Evolutionary conservation across 2,113 vertebrate genomes (phyloP).

Genomic region (Ranitomeya imitator): DNA sequence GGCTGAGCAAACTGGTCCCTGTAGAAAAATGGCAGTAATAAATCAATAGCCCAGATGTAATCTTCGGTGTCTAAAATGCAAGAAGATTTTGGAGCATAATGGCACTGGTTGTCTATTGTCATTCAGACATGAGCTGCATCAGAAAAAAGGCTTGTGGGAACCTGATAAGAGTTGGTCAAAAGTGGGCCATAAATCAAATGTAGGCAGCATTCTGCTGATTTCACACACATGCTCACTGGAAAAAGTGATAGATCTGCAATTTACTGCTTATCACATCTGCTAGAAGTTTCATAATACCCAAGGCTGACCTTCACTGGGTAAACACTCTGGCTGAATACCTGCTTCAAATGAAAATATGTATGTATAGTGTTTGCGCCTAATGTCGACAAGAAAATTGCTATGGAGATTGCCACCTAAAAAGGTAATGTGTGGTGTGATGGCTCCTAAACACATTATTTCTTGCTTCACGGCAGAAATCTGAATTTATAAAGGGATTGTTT

Average conservation of each 20-base stretch:
- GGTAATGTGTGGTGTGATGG: background rate
- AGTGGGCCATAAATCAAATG: conserved; percentile 92
- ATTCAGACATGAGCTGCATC: conserved; percentile 90
- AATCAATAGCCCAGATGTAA: conserved; percentile 97
- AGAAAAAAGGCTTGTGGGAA: conserved; percentile 88
- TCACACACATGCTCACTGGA: conserved; percentile 72
- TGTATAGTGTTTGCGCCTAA: conserved; percentile 59
- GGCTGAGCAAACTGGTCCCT: conserved; percentile 80
- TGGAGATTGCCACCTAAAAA: conserved; percentile 38
- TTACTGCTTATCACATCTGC: conserved; percentile 88
- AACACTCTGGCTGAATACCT: conserved; percentile 73
- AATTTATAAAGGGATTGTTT: conserved; percentile 6
- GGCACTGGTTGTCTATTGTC: conserved; percentile 92
- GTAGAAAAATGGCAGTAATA: conserved; percentile 80
- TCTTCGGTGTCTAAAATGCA: conserved; percentile 94
- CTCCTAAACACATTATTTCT: conserved; percentile 19
- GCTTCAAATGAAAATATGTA: conserved; percentile 66
- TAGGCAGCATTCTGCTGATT: conserved; percentile 82
- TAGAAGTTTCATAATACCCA: conserved; percentile 86
- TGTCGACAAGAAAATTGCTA: conserved; percentile 57
- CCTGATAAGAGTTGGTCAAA: conserved; percentile 93
- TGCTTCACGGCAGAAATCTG: background rate
- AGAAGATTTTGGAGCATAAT: conserved; percentile 89
- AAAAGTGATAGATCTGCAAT: conserved; percentile 84
- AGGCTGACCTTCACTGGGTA: conserved; percentile 85